These are phyloP conservation scores for Lepidurus packardi DNA, from an alignment of 1,140 invertebrate genomes.

Conservation along the genomic window DNA sequence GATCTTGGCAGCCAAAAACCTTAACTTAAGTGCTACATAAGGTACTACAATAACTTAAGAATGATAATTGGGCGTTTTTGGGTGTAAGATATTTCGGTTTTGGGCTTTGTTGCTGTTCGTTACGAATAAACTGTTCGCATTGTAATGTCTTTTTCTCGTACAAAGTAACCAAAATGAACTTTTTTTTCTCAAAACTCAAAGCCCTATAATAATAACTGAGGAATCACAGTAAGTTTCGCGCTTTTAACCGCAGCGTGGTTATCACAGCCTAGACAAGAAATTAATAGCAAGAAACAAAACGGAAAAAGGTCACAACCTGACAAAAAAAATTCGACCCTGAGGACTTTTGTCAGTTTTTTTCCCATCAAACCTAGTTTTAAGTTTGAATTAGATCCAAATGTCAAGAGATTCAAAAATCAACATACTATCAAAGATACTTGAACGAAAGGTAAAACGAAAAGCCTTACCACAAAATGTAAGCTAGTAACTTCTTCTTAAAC, in stretches of 20 bases:
- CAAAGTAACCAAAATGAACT: neutral
- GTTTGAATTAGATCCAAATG: neutral
- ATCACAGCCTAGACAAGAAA: slow-evolving; percentile 8
- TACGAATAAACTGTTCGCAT: neutral
- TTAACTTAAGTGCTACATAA: too few species aligned
- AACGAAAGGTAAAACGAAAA: neutral
- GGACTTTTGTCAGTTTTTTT: neutral
- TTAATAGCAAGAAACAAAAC: neutral
- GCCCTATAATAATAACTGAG: neutral
- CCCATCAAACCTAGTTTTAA: neutral
- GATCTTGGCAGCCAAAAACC: neutral
- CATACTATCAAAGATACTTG: neutral
- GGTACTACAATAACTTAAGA: too few species aligned
- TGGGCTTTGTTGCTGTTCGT: neutral
- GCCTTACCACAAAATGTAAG: neutral
- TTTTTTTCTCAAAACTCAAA: neutral
- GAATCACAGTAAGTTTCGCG: neutral
- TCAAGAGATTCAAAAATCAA: neutral
- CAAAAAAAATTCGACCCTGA: neutral
- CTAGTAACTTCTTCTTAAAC: neutral
- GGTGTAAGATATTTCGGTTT: slow-evolving; percentile 5
- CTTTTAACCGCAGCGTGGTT: neutral
- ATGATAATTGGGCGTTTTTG: neutral
- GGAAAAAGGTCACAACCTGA: neutral
- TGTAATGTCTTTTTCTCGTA: neutral